Evolutionary conservation across 2,888 invertebrate genomes (phyloP), one percentile per base, ranked within the genome.

Genomic region (Pollenia angustigena): DNA sequence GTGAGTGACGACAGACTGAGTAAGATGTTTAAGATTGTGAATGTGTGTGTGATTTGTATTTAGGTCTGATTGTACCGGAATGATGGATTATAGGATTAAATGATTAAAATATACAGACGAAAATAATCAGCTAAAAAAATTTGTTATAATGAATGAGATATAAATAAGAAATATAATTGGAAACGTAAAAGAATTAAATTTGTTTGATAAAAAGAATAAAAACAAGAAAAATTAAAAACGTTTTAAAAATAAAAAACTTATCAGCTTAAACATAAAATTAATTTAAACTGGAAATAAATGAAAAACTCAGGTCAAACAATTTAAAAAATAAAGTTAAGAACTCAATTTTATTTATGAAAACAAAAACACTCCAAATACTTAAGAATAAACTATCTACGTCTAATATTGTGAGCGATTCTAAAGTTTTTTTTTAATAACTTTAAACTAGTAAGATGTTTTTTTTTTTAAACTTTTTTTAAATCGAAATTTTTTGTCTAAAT

Each of bases 51-150:
- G 54, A 62, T 68, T 62, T 62, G 69, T 85, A 11, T 83, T 50
- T 16, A n/a, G 48, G 48, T 12, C 76, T 76, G 74, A 69, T 60
- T 85, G 50, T 81, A 44, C 79, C 79, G 81, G 84, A 82, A 79
- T 88, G 75, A 87, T 85, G 83, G 82, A 87, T 85, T 87, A 83
- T 83, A 71, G 80, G 85, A 88, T 87, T 87, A 82, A 78, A 18
- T 46, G 72, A 79, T 79, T 84, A 74, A 74, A 68, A 18, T 32
- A 23, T 46, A 46, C 56, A 66, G 74, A 60, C 40, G 52, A 40
- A 58, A 69, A 60, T 44, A 54, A 46, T 62, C 42, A 46, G 18
- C 46, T 3, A 64, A 56, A 54, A 60, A 79, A 68, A 76, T 69
- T 14, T 7, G 10, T 80, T 76, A 75, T 48, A 83, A 69, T 81